Percentiles rank a stretch among this genome's conserved stretches.
Conservation (phyloP, 92 coral and sea anemone genomes). For the Nematostella vectensis region DNA sequence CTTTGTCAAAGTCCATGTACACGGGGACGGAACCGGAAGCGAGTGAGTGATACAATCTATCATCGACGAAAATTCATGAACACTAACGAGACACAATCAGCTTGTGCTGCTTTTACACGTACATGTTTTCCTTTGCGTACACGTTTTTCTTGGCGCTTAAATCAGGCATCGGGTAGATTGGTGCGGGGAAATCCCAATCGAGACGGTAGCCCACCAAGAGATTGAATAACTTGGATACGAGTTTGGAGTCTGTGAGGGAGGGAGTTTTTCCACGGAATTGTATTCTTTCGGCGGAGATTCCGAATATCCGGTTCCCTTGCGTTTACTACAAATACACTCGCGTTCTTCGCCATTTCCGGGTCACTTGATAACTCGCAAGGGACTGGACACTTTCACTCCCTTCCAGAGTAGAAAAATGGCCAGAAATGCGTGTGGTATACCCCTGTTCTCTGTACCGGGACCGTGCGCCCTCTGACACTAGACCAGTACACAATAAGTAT, state of each 20-base stretch:
- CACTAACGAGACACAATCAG: constrained; percentile 52
- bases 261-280: constrained; percentile 81
- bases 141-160: constrained; percentile 52
- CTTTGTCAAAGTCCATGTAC: constrained; percentile 89
- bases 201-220: constrained; percentile 69
- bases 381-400: constrained; percentile 74
- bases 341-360: constrained; percentile 56
- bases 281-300: constrained; percentile 86
- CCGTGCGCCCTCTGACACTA: constrained; percentile 64
- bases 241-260: constrained; percentile 39
- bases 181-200: constrained; percentile 96
- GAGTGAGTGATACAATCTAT: constrained; percentile 75
- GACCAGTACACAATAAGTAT: constrained; percentile 81
- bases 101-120: constrained; percentile 77
- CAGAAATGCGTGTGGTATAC: constrained; percentile 81
- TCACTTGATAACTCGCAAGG: constrained; percentile 83
- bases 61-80: constrained; percentile 89
- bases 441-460: constrained; percentile 65
- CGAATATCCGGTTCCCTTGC: constrained; percentile 76
- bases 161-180: constrained; percentile 74
- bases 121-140: constrained; percentile 44
- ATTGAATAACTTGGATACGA: constrained; percentile 86
- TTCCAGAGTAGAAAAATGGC: constrained; percentile 96
- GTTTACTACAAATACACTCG: constrained; percentile 90
- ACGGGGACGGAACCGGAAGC: constrained; percentile 92